Evolutionary conservation across 92 coral and sea anemone genomes (phyloP).

Genomic region (Scolanthus callimorphus): DNA sequence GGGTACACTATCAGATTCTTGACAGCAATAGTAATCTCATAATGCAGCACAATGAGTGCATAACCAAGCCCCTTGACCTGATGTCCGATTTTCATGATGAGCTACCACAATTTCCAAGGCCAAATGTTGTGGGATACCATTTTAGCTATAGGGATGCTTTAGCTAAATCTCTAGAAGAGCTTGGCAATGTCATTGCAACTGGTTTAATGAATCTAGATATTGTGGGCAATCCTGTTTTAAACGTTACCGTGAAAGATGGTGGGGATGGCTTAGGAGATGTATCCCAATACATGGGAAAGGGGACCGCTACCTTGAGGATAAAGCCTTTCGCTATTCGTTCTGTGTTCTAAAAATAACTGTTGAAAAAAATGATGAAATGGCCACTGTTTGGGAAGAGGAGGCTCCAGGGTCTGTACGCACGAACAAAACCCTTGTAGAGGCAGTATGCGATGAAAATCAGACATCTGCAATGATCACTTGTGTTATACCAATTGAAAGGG

Average conservation of each 20-base stretch:
- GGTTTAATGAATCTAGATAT: slow-evolving; percentile 2
- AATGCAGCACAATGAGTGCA: not conserved
- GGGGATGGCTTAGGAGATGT: slow-evolving; percentile 25
- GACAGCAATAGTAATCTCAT: not conserved
- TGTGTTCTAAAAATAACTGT: slow-evolving; percentile 11
- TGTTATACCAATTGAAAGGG: slow-evolving; percentile 21
- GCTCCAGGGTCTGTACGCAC: slow-evolving; percentile 23
- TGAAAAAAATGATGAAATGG: slow-evolving; percentile 7
- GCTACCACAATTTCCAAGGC: slow-evolving; percentile 3
- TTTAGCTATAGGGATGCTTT: slow-evolving; percentile 21
- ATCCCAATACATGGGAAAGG: slow-evolving; percentile 16
- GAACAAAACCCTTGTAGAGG: slow-evolving; percentile 15
- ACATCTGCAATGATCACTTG: slow-evolving; percentile 28
- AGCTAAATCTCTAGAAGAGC: slow-evolving; percentile 13
- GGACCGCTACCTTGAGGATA: slow-evolving; percentile 10
- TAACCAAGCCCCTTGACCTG: not conserved
- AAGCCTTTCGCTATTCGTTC: slow-evolving; percentile 19
- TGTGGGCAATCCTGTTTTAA: slow-evolving; percentile 5
- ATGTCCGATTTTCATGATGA: slow-evolving; percentile 13
- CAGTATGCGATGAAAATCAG: slow-evolving; percentile 25
- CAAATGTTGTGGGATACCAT: slow-evolving; percentile 16
- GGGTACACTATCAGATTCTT: slow-evolving; percentile 7
- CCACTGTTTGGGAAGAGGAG: slow-evolving; percentile 27
- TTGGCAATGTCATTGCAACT: not conserved
- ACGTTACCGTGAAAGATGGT: slow-evolving; percentile 28